Evolutionary conservation across 2,888 invertebrate species (phyloP), one percentile per base, ranked within the genome.

Genomic region (Amphipoea lucens): DNA sequence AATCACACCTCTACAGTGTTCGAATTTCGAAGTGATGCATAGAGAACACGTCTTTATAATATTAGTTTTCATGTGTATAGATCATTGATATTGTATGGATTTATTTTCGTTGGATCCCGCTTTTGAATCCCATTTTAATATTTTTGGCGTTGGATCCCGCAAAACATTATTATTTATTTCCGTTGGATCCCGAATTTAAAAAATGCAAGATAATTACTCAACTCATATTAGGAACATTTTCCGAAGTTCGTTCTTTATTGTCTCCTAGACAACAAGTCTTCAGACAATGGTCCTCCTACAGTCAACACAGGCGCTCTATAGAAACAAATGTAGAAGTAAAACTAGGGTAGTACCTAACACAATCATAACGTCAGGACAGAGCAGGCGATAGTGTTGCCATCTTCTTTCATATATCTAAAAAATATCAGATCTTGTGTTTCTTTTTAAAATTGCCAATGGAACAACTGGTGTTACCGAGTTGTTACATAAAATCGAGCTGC

Each of bases 1-100:
- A 14, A n/a, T 40, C 12, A 60, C 20, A 17, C 17, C 42, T 42
- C 40, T 40, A 40, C 4, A 40, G 3, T 40, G 42, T 42, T 51
- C 42, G 29, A 63, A 76, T 62, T 76, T 76, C 29, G 17, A 76
- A 75, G 20, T 75, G 48, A 40, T 23, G 9, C 62, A 40, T 74
- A 76, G 51, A 57, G n/a, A 73, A 81, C 20, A 66, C 40, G 23
- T 40, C 12, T 66, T 40, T 40, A 65, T 40, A 23, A 40, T 40
- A 66, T 23, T 29, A 54, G 51, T 20, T 6, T 54, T 17, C 6
- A 20, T 54, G 7, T 5, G 65, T 40, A 11, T 40, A 40, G 40
- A 66, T 36, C 29, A 29, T 29, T 29, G 29, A 29, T 29, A 29
- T 29, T 29, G 29, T 29, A 29, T 29, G 29, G n/a, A n/a, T n/a